phyloP scores from a whole-genome alignment of 2,888 invertebrate genomes.

The Acheta domesticus region DNA sequence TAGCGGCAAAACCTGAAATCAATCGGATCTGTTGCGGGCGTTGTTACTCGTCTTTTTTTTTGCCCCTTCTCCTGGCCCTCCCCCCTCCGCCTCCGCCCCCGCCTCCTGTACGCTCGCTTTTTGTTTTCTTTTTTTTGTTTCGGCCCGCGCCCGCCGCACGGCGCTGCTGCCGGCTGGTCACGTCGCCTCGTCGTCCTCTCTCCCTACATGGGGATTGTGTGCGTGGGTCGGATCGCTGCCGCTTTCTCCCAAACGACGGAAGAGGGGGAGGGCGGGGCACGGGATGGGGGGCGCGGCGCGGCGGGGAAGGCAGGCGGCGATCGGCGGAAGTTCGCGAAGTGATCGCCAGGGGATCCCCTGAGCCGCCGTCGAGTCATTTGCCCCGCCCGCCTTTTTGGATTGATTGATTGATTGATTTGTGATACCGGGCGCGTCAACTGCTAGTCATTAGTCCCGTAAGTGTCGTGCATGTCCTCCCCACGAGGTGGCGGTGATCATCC shows the following conservation, averaged over 20 bases:
- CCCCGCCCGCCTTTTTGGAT: too few relatives aligned
- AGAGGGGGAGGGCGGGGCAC: background rate
- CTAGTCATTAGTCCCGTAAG: too few relatives aligned
- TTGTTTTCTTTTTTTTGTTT: too few relatives aligned
- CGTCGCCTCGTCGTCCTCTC: constrained; percentile 1
- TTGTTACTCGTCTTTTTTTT: background rate
- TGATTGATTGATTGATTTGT: too few relatives aligned
- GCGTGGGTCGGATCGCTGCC: background rate
- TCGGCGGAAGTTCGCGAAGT: too few relatives aligned
- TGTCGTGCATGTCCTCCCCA: too few relatives aligned
- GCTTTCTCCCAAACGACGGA: background rate
- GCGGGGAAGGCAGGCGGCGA: background rate
- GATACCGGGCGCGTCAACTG: too few relatives aligned
- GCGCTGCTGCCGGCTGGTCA: background rate
- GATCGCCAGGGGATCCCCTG: too few relatives aligned
- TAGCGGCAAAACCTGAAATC: constrained; percentile 18
- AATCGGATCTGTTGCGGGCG: constrained; percentile 9
- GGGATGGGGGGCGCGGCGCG: background rate
- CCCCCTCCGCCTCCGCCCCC: background rate
- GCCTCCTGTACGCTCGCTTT: background rate
- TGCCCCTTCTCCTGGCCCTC: background rate
- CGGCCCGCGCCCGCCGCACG: background rate
- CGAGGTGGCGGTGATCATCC: too few relatives aligned
- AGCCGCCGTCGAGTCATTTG: too few relatives aligned
- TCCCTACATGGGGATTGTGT: constrained; percentile 18